Conservation (phyloP, 2,888 invertebrate genomes). For the Heliconius aoede region DNA sequence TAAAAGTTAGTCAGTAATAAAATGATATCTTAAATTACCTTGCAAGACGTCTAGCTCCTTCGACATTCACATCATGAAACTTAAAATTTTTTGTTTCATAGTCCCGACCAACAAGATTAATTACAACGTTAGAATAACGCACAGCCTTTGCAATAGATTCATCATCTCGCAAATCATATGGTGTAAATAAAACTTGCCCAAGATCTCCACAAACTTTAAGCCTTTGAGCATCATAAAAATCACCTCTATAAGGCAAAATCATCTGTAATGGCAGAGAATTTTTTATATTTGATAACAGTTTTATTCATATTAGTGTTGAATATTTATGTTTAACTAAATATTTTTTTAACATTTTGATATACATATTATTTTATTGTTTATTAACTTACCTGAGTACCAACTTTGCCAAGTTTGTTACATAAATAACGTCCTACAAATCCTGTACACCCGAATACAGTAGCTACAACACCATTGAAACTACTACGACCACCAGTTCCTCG, state of each 20-base stretch:
- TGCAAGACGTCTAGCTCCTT: constrained; percentile 93
- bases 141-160: constrained; percentile 92
- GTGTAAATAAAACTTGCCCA: constrained; percentile 96
- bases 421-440: constrained; percentile 96
- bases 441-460: constrained; percentile 97
- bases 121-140: constrained; percentile 97
- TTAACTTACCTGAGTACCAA: constrained; percentile 88
- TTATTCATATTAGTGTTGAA: background rate
- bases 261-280: constrained; percentile 83
- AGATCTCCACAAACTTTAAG: constrained; percentile 96
- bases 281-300: background rate
- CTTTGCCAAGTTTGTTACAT: constrained; percentile 94
- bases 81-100: constrained; percentile 96
- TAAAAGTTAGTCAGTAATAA: constrained; percentile 1
- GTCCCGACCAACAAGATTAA: constrained; percentile 96
- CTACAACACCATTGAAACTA: constrained; percentile 98
- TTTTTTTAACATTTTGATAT: background rate
- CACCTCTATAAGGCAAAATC: constrained; percentile 96
- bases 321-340: background rate
- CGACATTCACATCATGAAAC: constrained; percentile 93
- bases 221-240: constrained; percentile 89
- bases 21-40: constrained; percentile 69
- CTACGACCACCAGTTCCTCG: constrained; percentile 95
- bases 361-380: background rate
- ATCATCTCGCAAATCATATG: constrained; percentile 93